These are phyloP conservation scores for Polypterus senegalus DNA, from an alignment of 2,113 vertebrate genomes.

Conservation along the genomic window DNA sequence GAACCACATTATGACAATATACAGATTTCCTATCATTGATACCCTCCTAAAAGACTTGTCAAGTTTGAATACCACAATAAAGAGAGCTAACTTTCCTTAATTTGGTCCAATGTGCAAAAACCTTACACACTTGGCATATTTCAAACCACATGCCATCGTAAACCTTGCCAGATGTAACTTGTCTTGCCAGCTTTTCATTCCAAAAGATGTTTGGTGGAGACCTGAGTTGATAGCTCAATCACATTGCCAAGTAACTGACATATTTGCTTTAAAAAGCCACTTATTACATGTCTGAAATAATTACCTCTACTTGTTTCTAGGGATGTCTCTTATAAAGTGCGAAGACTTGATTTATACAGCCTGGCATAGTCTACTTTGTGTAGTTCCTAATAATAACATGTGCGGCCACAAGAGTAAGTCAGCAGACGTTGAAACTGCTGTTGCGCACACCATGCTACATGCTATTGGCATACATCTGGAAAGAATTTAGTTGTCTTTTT, in stretches of 20 bases:
- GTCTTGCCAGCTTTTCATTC: conserved; percentile 6
- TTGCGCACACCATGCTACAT: too few species aligned
- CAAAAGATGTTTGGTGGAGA: neutral
- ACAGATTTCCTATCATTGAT: conserved; percentile 35
- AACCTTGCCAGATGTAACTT: neutral
- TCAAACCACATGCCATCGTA: neutral
- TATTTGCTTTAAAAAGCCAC: neutral
- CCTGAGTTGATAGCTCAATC: neutral
- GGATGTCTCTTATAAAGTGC: too few species aligned
- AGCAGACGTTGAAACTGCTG: too few species aligned
- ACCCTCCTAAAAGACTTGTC: conserved; percentile 26
- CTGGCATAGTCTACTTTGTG: too few species aligned
- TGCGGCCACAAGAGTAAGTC: too few species aligned
- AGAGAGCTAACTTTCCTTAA: conserved; percentile 25
- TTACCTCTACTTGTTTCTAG: neutral
- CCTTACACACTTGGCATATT: conserved; percentile 33
- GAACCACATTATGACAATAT: conserved; percentile 38
- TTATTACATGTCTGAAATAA: conserved; percentile 1
- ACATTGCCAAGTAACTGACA: neutral
- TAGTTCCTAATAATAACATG: too few species aligned
- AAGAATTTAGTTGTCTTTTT: too few species aligned
- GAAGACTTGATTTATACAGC: too few species aligned
- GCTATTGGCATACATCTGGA: too few species aligned
- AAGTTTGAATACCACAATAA: conserved; percentile 34
- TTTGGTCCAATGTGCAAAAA: conserved; percentile 7